phyloP scores from a whole-genome alignment of 2,113 vertebrate genomes.

The Romanogobio albipinnatus region DNA sequence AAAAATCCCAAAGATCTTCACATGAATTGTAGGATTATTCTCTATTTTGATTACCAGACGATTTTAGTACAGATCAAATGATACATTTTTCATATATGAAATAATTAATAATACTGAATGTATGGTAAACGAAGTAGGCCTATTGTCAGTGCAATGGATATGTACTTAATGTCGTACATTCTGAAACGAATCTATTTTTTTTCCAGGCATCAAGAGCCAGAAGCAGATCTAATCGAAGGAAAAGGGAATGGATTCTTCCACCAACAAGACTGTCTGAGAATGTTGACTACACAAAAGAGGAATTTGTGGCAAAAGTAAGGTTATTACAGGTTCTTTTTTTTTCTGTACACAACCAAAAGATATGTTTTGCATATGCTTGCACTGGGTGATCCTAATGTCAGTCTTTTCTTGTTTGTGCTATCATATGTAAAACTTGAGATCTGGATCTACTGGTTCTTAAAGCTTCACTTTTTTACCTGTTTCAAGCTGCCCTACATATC shows the following conservation, averaged over 20 bases:
- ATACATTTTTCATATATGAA: not conserved
- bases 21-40: not conserved
- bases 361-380: not conserved
- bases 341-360: not conserved
- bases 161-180: not conserved
- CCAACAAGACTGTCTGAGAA: conserved; percentile 70
- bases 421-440: not conserved
- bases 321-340: not conserved
- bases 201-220: conserved; percentile 30
- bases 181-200: not conserved
- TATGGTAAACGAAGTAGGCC: not conserved
- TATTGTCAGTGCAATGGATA: not conserved
- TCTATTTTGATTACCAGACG: not conserved
- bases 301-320: conserved; percentile 70
- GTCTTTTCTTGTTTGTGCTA: not conserved
- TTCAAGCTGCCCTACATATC: not conserved
- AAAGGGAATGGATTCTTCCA: conserved; percentile 75
- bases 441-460: conserved; percentile 21
- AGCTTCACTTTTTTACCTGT: not conserved
- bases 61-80: not conserved
- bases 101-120: not conserved
- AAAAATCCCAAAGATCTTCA: not conserved
- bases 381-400: not conserved
- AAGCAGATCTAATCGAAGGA: conserved; percentile 58
- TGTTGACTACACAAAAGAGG: conserved; percentile 57